Base-by-base conservation (phyloP, 2,797 vertebrate genomes). In the Poecilia gillii region DNA sequence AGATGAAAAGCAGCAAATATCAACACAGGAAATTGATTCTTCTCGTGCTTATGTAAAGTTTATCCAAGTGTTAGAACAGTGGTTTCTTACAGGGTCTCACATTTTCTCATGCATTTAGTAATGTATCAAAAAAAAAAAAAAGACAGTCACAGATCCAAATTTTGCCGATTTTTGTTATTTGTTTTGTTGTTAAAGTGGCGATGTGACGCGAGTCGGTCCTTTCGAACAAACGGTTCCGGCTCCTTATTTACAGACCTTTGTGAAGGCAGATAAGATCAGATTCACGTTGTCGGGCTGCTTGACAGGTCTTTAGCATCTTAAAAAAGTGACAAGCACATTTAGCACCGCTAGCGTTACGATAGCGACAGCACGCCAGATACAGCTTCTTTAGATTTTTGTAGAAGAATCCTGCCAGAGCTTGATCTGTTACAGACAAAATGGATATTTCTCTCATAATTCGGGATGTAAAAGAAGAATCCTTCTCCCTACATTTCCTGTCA, bases 11-110 rank as follows among this genome's bases (percentile, higher is more conserved):
- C 46, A 8, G 0, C 73, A 88, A 77, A 88, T 3, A 23, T 83
- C 89, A 93, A 92, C 86, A 90, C 83, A 91, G 90, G 89, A 93
- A 92, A 87, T 85, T 23, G 77, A 79, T 83, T 76, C 68, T 87
- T 88, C 74, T 85, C n/a, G 68, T 87, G 83, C 68, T 89, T 81
- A 81, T 91, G 89, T 90, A 79, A 66, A 85, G 74, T 53, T 59
- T 45, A 18, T 59, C 43, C 88, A 82, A 71, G 55, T 78, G 77
- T 85, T 74, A 45, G n/a, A 81, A 85, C 84, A 77, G 80, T 18
- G 88, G 85, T 72, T 84, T 90, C 28, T 36, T 25, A 51, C 18
- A 51, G 33, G 71, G 45, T 70, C 88, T 80, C 53, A 74, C 73
- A 86, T 82, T 82, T 90, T 90, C 86, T 88, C 79, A 87, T 75